Conservation (phyloP, 2,797 vertebrate species). For the Oceanodroma leucorhoa region DNA sequence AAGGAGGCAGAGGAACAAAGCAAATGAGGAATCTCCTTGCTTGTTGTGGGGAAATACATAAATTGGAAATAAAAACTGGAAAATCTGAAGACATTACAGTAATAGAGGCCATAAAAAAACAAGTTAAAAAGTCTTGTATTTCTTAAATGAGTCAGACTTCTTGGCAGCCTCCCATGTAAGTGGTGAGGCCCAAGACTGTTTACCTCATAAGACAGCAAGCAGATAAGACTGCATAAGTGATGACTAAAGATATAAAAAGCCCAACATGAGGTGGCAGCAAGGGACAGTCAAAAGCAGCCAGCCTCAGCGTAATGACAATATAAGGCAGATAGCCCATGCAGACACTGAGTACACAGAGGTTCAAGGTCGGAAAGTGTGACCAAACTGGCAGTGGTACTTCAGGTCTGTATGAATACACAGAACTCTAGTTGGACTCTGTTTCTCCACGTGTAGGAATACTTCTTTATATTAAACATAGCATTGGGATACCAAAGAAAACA, state of each 20-base stretch:
- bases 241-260: background rate
- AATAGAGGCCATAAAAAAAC: background rate
- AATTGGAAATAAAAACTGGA: background rate
- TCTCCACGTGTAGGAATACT: background rate
- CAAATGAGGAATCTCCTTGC: background rate
- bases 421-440: background rate
- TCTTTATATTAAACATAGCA: background rate
- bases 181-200: background rate
- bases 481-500: constrained; percentile 15
- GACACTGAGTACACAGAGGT: background rate
- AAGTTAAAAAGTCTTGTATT: background rate
- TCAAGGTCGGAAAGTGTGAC: background rate
- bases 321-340: background rate
- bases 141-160: background rate
- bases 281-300: background rate
- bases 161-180: background rate
- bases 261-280: background rate
- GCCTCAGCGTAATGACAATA: background rate
- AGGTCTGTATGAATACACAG: background rate
- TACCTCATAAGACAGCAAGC: background rate
- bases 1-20: background rate
- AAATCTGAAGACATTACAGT: background rate
- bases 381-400: background rate
- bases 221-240: background rate
- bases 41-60: background rate